These are phyloP conservation scores for Tychaedon coryphoeus DNA, from an alignment of 2,113 vertebrate genomes.

Conservation along the genomic window DNA sequence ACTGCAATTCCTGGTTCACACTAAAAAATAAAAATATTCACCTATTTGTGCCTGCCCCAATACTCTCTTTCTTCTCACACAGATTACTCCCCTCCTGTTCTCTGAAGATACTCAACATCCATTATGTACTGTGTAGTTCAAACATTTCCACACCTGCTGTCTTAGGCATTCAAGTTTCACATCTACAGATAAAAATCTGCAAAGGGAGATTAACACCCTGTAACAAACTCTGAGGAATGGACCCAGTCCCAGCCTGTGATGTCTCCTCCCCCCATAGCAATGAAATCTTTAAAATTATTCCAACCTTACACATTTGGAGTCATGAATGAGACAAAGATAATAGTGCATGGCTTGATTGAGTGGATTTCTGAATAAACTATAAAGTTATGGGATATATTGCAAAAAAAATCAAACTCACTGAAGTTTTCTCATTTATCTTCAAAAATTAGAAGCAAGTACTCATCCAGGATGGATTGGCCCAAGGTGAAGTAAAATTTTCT, in stretches of 20 bases:
- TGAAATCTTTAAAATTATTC: slow-evolving; percentile 51
- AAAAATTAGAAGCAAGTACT: neutral
- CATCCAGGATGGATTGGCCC: neutral
- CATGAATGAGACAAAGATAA: slow-evolving; percentile 11
- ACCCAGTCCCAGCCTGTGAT: slow-evolving; percentile 40
- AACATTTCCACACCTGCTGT: slow-evolving; percentile 43
- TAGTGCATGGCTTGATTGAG: neutral
- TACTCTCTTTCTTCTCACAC: neutral
- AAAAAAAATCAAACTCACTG: neutral
- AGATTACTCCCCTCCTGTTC: neutral
- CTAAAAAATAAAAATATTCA: neutral
- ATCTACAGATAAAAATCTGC: slow-evolving; percentile 54
- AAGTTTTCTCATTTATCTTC: neutral
- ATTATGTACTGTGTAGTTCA: neutral
- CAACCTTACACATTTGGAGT: neutral
- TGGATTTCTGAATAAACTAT: neutral
- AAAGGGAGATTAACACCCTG: slow-evolving; percentile 32
- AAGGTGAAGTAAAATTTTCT: neutral
- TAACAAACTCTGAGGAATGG: slow-evolving; percentile 26
- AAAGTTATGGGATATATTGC: neutral
- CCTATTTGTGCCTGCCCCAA: slow-evolving; percentile 5
- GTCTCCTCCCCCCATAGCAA: neutral
- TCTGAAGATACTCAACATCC: slow-evolving; percentile 18
- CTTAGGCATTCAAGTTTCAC: slow-evolving; percentile 57
- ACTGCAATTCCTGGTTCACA: slow-evolving; percentile 8